phyloP scores from a whole-genome alignment of 2,797 vertebrate genomes.

The Heliangelus exortis region DNA sequence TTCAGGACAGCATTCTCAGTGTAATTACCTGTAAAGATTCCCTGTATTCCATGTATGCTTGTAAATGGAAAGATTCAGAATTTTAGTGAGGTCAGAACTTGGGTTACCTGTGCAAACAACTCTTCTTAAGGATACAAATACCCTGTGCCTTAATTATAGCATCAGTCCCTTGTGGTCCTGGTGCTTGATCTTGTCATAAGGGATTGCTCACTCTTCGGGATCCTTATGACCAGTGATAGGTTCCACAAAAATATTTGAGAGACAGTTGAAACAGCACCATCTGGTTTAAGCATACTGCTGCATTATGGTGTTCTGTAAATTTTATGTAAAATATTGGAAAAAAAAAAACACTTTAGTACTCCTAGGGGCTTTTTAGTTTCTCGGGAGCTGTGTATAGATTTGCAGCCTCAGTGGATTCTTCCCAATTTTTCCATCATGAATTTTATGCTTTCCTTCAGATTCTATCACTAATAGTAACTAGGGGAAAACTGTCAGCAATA shows the following conservation, averaged over 20 bases:
- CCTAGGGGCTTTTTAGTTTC: background rate
- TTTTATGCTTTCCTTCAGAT: background rate
- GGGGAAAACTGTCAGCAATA: background rate
- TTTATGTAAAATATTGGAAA: background rate
- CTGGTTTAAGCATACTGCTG: background rate
- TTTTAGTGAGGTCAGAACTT: background rate
- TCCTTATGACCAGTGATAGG: background rate
- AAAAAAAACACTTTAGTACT: background rate
- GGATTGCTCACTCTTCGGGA: background rate
- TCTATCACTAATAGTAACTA: background rate
- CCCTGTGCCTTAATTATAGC: background rate
- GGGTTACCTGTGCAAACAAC: background rate
- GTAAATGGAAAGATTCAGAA: background rate
- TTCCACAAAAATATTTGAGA: background rate
- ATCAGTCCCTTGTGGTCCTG: background rate
- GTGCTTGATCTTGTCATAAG: background rate
- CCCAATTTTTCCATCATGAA: background rate
- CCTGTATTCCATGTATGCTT: background rate
- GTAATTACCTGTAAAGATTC: background rate
- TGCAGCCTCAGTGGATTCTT: background rate
- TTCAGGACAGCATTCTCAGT: background rate
- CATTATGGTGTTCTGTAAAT: background rate
- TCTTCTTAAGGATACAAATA: background rate
- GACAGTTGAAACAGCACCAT: background rate
- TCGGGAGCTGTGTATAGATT: background rate